These are phyloP conservation scores for Montipora sp. DNA, from an alignment of 64 coral and sea anemone genomes.

Conservation along the genomic window DNA sequence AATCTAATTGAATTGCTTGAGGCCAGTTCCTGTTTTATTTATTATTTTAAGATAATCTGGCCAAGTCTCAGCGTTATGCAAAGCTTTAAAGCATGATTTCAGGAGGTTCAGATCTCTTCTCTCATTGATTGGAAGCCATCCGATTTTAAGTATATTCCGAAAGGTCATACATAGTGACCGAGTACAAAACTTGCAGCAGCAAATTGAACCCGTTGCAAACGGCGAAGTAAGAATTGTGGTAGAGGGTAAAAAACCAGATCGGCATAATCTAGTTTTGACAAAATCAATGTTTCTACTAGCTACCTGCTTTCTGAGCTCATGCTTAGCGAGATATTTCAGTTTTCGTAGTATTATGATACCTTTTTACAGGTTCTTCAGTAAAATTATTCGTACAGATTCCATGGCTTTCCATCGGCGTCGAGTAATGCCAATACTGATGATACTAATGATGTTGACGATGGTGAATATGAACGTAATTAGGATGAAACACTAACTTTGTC, in stretches of 20 bases:
- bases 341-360: too few species aligned
- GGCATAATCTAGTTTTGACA: slow-evolving; percentile 41
- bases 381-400: too few species aligned
- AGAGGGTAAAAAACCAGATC: slow-evolving; percentile 56
- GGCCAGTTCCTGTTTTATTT: slow-evolving; percentile 15
- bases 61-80: slow-evolving; percentile 25
- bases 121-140: slow-evolving; percentile 37
- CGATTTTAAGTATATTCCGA: slow-evolving; percentile 27
- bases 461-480: too few species aligned
- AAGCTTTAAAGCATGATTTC: slow-evolving; percentile 30
- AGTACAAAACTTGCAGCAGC: slow-evolving; percentile 37
- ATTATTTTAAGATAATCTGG: slow-evolving; percentile 47
- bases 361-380: too few species aligned
- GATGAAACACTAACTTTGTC: too few species aligned
- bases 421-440: too few species aligned
- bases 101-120: background rate
- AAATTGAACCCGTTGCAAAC: slow-evolving; percentile 67
- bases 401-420: too few species aligned
- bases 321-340: too few species aligned
- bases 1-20: slow-evolving; percentile 44
- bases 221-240: slow-evolving; percentile 61
- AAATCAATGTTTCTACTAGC: slow-evolving; percentile 35
- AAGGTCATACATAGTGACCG: slow-evolving; percentile 15
- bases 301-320: too few species aligned
- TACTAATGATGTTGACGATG: too few species aligned